phyloP scores from a whole-genome alignment of 35 echinoderm and acorn worm species.

The Amphiura filiformis region DNA sequence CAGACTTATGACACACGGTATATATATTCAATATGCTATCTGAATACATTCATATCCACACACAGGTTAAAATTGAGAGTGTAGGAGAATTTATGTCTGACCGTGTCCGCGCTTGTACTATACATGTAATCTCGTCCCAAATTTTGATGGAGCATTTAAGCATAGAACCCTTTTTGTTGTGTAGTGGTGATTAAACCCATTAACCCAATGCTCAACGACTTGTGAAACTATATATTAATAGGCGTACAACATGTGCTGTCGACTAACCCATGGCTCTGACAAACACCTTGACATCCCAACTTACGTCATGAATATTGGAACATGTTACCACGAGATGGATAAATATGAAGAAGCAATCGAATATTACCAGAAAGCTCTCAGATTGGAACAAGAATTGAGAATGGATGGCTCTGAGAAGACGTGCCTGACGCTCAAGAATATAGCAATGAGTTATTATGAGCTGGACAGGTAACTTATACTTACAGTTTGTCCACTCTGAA shows the following conservation, averaged over 20 bases:
- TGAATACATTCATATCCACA: too few relatives aligned
- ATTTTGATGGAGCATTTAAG: too few relatives aligned
- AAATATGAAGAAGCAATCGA: slow-evolving; percentile 63
- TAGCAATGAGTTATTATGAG: slow-evolving; percentile 74
- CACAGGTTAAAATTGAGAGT: too few relatives aligned
- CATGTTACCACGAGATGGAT: slow-evolving; percentile 80
- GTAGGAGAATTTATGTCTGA: too few relatives aligned
- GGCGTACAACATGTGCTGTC: slow-evolving; percentile 59
- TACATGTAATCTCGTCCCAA: too few relatives aligned
- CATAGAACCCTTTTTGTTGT: too few relatives aligned
- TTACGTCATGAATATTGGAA: slow-evolving; percentile 64
- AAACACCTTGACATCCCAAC: slow-evolving; percentile 73
- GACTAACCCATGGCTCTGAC: slow-evolving; percentile 52
- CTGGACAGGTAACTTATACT: slow-evolving; percentile 60
- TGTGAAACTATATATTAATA: background rate
- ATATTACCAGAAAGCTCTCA: slow-evolving; percentile 72
- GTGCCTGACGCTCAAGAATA: slow-evolving; percentile 72
- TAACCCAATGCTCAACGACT: too few relatives aligned
- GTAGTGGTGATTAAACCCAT: too few relatives aligned
- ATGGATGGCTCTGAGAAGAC: slow-evolving; percentile 72
- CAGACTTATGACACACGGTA: too few relatives aligned
- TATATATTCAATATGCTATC: too few relatives aligned
- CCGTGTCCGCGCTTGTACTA: too few relatives aligned
- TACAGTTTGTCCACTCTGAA: too few relatives aligned
- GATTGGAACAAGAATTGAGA: slow-evolving; percentile 52